Evolutionary conservation across 2,113 vertebrate species (phyloP).

Genomic region (Aepyceros melampus): DNA sequence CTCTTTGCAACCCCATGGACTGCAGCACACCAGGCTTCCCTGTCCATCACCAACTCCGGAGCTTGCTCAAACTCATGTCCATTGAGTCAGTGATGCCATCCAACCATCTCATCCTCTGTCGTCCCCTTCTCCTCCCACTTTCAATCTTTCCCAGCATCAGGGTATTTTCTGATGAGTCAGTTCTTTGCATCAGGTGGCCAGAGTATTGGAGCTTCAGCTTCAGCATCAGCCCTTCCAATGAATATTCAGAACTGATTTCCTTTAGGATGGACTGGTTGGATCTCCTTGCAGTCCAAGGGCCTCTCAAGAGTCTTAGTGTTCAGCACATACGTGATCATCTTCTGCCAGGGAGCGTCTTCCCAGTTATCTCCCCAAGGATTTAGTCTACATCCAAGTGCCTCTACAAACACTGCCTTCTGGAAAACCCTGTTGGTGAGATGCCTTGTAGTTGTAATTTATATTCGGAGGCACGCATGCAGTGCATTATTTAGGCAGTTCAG

Average conservation of each 20-base stretch:
- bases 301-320: neutral
- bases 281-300: neutral
- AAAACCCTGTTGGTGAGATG: neutral
- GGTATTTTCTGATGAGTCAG: neutral
- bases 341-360: neutral
- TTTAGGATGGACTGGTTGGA: neutral
- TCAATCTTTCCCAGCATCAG: neutral
- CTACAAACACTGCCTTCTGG: constrained; percentile 17
- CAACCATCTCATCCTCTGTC: neutral
- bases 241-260: neutral
- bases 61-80: neutral
- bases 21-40: neutral
- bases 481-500: constrained; percentile 25
- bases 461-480: neutral
- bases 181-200: neutral
- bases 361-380: neutral
- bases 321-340: neutral
- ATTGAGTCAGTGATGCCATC: neutral
- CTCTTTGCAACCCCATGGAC: neutral
- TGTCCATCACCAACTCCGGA: neutral
- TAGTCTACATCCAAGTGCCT: neutral
- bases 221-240: neutral
- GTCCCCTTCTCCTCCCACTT: neutral
- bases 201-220: neutral
- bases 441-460: constrained; percentile 37